phyloP scores from a whole-genome alignment of 2,797 vertebrate species.

The Sciaenops ocellatus region DNA sequence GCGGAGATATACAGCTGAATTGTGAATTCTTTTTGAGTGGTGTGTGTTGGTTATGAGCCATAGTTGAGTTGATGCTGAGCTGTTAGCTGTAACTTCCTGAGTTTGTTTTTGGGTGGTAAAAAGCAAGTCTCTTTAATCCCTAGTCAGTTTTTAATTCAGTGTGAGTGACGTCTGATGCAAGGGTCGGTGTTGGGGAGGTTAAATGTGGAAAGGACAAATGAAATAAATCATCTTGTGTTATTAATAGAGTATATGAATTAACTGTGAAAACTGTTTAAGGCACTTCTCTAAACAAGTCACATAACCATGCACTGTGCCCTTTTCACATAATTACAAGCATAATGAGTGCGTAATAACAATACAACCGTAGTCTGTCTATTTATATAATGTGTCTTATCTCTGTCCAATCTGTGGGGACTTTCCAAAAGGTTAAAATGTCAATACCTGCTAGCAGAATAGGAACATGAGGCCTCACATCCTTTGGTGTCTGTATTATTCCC shows the following conservation, averaged over 20 bases:
- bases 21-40: slow-evolving; percentile 59
- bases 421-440: slow-evolving; percentile 13
- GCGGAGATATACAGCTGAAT: slow-evolving; percentile 61
- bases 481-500: slow-evolving; percentile 11
- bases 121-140: not conserved
- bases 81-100: slow-evolving; percentile 72
- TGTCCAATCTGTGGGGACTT: slow-evolving; percentile 9
- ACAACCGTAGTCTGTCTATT: not conserved
- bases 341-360: not conserved
- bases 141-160: slow-evolving; percentile 15
- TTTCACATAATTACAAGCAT: not conserved
- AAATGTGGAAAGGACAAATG: not conserved
- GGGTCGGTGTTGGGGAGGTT: slow-evolving; percentile 36
- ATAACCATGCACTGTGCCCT: not conserved
- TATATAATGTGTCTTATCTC: slow-evolving; percentile 4
- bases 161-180: slow-evolving; percentile 8
- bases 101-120: slow-evolving; percentile 41
- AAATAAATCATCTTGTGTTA: not conserved
- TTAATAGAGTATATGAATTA: not conserved
- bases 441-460: not conserved
- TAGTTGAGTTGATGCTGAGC: slow-evolving; percentile 55
- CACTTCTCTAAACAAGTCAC: not conserved
- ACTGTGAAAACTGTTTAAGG: not conserved
- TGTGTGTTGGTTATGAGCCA: slow-evolving; percentile 52
- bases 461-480: slow-evolving; percentile 12